Evolutionary conservation across 2,113 vertebrate genomes (phyloP), one percentile per base, ranked within the genome.

Genomic region (Donacobius atricapilla): DNA sequence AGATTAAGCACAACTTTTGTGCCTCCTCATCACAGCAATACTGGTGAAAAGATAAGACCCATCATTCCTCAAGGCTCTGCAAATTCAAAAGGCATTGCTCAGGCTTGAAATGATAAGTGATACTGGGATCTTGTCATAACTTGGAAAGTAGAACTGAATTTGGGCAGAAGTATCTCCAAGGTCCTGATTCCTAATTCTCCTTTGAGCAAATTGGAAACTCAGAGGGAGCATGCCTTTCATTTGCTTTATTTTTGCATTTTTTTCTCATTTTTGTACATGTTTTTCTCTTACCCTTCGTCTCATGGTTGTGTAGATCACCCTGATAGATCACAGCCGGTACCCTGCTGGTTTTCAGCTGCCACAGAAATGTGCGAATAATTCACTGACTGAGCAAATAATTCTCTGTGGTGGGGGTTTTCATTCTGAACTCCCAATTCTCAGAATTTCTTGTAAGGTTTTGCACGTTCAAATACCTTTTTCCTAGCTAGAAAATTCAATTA

Each of bases 401-500:
- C 48, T 83, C 58, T 19, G 12, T 13, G 9, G 69, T 84, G 50
- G 39, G 83, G 48, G 13, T 33, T 89, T 89, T 72, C 39, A 40
- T 70, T 81, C 39, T 90, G 42, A 95, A 84, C 25, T 86, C 93
- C 7, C 14, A 69, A 2, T 87, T 83, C 53, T 75, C 50, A 61
- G 71, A 93, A 87, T 85, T 84, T 92, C 89, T 51, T 90, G 68
- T 60, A 10, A 58, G 90, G 51, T 66, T 95, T 97, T 91, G 39
- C 35, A 28, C 64, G n/a, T 77, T 86, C 21, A 61, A 76, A 65
- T 91, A 64, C 31, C 23, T 90, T 93, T 69, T 83, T 76, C 37
- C 83, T 39, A 83, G 40, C 15, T 88, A 73, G 83, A 76, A 97
- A 97, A 97, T 96, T 95, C 89, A 97, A 96, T 96, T 94, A 91